Evolutionary conservation across 2,797 vertebrate species (phyloP), one percentile per base, ranked within the genome.

Genomic region (Epinephelus awoara): DNA sequence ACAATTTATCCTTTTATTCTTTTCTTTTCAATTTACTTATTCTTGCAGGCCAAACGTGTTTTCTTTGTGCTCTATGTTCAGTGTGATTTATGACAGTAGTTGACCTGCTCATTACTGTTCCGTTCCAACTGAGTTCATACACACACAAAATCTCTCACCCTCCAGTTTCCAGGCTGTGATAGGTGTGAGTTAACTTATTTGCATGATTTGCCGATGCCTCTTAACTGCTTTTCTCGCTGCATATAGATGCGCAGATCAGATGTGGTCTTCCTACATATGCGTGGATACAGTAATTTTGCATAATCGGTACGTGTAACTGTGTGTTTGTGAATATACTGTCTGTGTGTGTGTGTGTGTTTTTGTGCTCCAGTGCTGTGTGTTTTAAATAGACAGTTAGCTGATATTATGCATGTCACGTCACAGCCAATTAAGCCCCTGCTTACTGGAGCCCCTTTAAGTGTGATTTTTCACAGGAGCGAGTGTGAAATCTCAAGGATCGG

Each of bases 401-500:
- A 83, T 82, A 65, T 91, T 88, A 93, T 93, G 89, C 91, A 23
- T 17, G 80, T 94, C 91, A 91, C 89, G 78, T 86, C 88, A 84
- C 79, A 83, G 62, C 91, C 93, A 94, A 95, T 95, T 95, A 95
- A 93, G 79, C 87, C 77, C 77, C 80, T 81, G 83, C 90, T 91
- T 87, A 86, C 85, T 85, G 93, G 84, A 91, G 85, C 88, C 77
- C 87, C 88, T 90, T 84, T 84, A 90, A 92, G 94, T 95, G 95
- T 89, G 93, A 95, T 91, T 90, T 94, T 93, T 96, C 94, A 92
- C 94, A 92, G 91, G 80, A 90, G 85, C 19, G 80, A 83, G 95
- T 89, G 94, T 92, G 93, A 96, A 95, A 94, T 94, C 92, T 93
- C 75, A 63, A 88, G 91, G 88, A 91, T 84, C 59, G 84, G 89